Conservation (phyloP, 2,888 invertebrate species). For the Heliconius cydno region DNA sequence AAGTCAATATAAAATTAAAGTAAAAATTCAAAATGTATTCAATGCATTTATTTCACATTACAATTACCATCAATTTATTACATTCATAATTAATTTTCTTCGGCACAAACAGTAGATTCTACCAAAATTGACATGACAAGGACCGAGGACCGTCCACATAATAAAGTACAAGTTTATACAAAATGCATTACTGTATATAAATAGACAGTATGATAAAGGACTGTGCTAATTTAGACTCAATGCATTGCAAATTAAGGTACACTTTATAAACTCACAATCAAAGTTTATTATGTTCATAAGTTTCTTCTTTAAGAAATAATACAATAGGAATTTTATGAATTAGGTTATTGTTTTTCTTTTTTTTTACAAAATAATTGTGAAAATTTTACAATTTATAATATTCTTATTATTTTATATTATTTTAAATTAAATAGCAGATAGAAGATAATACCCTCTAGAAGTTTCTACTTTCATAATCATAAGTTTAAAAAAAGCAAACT, state of each 20-base stretch:
- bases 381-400: neutral
- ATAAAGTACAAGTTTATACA: neutral
- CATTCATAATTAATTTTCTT: neutral
- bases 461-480: neutral
- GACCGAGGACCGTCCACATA: neutral
- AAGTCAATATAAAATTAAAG: neutral
- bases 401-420: neutral
- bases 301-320: neutral
- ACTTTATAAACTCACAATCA: neutral
- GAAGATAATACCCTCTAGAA: neutral
- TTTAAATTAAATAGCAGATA: neutral
- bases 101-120: neutral
- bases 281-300: neutral
- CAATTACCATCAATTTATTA: neutral
- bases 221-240: slow-evolving; percentile 5
- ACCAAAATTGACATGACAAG: slow-evolving; percentile 2
- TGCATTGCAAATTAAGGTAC: neutral
- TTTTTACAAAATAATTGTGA: neutral
- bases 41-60: slow-evolving; percentile 20
- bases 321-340: neutral
- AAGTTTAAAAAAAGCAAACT: neutral
- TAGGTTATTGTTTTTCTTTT: neutral
- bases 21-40: neutral
- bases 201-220: neutral
- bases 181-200: slow-evolving; percentile 5